A percentile compares a stretch with the other conserved stretches of the same genome.
These are phyloP conservation scores for Nasonia oneida DNA, from an alignment of 2,888 invertebrate genomes.

Conservation along the genomic window DNA sequence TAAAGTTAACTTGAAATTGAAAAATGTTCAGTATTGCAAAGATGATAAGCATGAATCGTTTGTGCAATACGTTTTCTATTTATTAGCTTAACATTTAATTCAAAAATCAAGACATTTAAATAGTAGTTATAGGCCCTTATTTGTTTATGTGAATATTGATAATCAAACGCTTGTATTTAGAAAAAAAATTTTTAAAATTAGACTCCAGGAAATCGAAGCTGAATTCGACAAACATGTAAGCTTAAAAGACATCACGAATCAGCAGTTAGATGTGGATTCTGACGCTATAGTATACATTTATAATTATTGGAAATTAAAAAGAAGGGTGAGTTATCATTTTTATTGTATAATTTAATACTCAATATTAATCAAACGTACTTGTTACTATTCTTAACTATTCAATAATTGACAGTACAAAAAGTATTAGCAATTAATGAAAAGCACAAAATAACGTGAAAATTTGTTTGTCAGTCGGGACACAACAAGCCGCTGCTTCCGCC, in stretches of 20 bases:
- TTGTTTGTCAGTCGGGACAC: constrained; percentile 79
- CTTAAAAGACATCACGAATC: constrained; percentile 90
- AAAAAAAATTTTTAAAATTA: constrained; percentile 72
- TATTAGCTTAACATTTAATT: neutral
- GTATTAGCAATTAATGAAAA: neutral
- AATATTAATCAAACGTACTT: too few species aligned
- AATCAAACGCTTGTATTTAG: constrained; percentile 34
- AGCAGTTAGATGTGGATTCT: constrained; percentile 89
- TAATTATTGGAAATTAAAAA: constrained; percentile 98
- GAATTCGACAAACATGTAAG: constrained; percentile 96
- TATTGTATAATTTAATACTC: neutral
- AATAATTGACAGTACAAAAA: neutral
- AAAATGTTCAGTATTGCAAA: neutral
- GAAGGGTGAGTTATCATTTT: constrained; percentile 85
- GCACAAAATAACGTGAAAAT: constrained; percentile 6
- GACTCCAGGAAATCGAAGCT: constrained; percentile 94
- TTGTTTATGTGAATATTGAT: constrained; percentile 18
- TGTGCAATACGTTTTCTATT: neutral
- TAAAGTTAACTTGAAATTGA: neutral
- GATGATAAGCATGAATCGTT: neutral
- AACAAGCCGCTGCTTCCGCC: constrained; percentile 82
- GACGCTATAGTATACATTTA: constrained; percentile 93
- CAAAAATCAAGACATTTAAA: constrained; percentile 19
- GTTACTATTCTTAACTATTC: neutral
- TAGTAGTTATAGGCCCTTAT: constrained; percentile 24